Percentiles rank a stretch among this genome's conserved stretches.
Evolutionary conservation across 2,888 invertebrate genomes (phyloP).

Genomic region (Disparrhopalites patrizii): DNA sequence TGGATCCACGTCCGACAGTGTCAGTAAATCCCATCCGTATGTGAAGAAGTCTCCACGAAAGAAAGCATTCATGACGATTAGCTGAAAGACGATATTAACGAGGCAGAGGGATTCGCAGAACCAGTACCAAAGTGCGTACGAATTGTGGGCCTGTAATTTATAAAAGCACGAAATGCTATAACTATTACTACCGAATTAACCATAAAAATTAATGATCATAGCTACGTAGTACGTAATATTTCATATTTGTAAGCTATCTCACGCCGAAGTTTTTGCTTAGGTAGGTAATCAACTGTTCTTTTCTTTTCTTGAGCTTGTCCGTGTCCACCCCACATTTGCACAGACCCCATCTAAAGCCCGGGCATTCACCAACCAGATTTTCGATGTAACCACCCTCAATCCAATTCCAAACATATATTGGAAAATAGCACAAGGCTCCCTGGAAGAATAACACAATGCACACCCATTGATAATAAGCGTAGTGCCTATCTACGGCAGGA

Average conservation of each 20-base stretch:
- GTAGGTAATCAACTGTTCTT: too few relatives aligned
- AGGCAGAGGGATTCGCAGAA: conserved; percentile 79
- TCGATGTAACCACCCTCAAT: conserved; percentile 79
- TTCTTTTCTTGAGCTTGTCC: too few relatives aligned
- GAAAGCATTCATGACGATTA: conserved; percentile 85
- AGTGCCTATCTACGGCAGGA: conserved; percentile 70
- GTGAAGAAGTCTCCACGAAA: conserved; percentile 84
- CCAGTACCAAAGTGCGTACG: conserved; percentile 82
- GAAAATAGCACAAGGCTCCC: conserved; percentile 83
- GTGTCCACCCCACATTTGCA: conserved; percentile 71
- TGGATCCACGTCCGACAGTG: conserved; percentile 71
- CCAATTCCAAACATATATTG: conserved; percentile 82
- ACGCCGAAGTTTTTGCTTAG: too few relatives aligned
- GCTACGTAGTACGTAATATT: too few relatives aligned
- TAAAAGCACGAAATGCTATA: conserved; percentile 47
- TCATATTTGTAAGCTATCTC: too few relatives aligned
- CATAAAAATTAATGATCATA: too few relatives aligned
- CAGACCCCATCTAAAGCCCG: conserved; percentile 70
- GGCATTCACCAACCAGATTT: conserved; percentile 59
- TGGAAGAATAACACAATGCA: conserved; percentile 89
- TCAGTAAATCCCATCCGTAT: conserved; percentile 76
- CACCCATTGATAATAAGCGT: conserved; percentile 93
- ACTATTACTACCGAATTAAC: too few relatives aligned
- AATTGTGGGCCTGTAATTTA: conserved; percentile 71
- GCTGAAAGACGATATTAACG: conserved; percentile 77